phyloP scores from a whole-genome alignment of 2,113 vertebrate genomes.

The Alces alces region DNA sequence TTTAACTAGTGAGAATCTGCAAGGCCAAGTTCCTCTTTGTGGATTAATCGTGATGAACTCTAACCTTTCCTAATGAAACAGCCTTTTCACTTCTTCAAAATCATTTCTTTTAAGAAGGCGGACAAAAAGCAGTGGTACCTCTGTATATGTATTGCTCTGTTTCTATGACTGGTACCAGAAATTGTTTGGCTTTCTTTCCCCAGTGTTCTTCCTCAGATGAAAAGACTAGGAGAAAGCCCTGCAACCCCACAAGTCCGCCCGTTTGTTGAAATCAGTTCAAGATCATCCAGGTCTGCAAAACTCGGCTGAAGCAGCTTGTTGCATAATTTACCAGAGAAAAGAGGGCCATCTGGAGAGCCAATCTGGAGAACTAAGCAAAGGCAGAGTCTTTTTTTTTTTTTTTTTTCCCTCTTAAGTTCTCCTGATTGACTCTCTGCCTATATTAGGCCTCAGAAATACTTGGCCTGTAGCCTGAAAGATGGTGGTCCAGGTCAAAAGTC shows the following conservation, averaged over 20 bases:
- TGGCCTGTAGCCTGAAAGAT: conserved; percentile 35
- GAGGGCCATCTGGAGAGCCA: conserved; percentile 75
- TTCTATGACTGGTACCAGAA: not conserved
- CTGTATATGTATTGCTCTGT: not conserved
- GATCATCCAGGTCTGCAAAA: conserved; percentile 76
- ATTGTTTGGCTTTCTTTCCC: not conserved
- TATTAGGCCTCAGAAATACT: conserved; percentile 40
- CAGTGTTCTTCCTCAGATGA: not conserved
- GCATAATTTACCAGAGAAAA: conserved; percentile 76
- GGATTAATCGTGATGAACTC: not conserved
- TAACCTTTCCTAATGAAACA: conserved; percentile 13
- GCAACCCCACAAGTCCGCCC: conserved; percentile 55
- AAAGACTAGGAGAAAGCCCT: conserved; percentile 58
- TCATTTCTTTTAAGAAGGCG: not conserved
- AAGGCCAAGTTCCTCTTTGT: not conserved
- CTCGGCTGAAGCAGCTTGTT: conserved; percentile 73
- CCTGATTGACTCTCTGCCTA: conserved; percentile 68
- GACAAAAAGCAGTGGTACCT: not conserved
- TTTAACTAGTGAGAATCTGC: not conserved
- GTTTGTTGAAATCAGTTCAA: conserved; percentile 75
- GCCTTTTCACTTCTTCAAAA: not conserved
- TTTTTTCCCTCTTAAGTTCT: conserved; percentile 58
- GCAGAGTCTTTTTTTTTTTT: conserved; percentile 46
- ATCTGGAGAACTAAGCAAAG: conserved; percentile 71
- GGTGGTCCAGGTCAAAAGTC: conserved; percentile 48